phyloP scores from a whole-genome alignment of 1,140 invertebrate genomes.

The Megalopta genalis region DNA sequence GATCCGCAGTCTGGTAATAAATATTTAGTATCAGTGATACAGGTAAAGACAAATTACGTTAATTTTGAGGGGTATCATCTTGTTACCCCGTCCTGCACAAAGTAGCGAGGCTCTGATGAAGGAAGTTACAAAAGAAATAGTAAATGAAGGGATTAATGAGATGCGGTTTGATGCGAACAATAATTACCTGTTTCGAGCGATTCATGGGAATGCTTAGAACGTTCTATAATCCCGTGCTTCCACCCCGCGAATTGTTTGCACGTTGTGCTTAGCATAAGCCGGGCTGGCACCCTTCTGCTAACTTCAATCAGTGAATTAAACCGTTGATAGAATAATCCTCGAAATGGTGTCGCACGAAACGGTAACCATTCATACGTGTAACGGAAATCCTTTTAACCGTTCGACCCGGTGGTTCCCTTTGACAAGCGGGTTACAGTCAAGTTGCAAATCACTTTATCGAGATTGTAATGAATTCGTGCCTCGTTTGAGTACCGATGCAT shows the following conservation, averaged over 20 bases:
- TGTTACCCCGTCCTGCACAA: no score
- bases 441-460: not conserved
- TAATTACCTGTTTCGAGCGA: not conserved
- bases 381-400: conserved; percentile 14
- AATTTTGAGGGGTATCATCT: no score
- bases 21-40: no score
- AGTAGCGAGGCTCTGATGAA: no score
- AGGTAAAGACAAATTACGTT: no score
- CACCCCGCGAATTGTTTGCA: not conserved
- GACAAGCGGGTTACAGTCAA: not conserved
- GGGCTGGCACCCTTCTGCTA: not conserved
- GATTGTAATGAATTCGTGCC: not conserved
- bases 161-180: no score
- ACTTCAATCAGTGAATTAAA: not conserved
- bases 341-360: not conserved
- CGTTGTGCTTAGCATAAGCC: not conserved
- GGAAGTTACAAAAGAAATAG: no score
- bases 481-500: not conserved
- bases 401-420: conserved; percentile 1
- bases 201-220: not conserved
- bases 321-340: conserved; percentile 10
- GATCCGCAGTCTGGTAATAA: no score
- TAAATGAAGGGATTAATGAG: no score
- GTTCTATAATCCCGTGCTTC: not conserved
- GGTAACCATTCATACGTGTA: not conserved